Conservation (phyloP, 2,888 invertebrate species). For the Dorcus parallelipipedus region DNA sequence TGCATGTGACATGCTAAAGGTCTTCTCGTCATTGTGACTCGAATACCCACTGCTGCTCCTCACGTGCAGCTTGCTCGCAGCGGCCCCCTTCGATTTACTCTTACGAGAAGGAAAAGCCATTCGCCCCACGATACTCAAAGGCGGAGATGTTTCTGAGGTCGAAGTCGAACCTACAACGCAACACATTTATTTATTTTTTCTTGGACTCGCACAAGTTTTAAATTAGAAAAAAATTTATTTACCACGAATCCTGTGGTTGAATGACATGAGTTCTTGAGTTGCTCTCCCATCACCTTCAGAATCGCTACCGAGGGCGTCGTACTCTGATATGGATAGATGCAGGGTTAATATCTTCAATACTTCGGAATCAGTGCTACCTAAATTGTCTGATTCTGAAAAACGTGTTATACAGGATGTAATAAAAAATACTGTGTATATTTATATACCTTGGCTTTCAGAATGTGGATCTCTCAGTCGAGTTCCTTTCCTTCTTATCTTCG, state of each 20-base stretch:
- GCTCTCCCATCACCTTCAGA: conserved; percentile 73
- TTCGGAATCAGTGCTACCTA: conserved; percentile 93
- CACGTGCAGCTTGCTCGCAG: conserved; percentile 65
- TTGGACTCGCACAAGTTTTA: not conserved
- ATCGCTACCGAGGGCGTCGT: conserved; percentile 79
- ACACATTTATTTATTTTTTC: not conserved
- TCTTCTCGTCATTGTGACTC: conserved; percentile 81
- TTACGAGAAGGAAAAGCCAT: conserved; percentile 66
- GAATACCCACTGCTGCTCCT: conserved; percentile 78
- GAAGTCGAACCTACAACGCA: conserved; percentile 63
- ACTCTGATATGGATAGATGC: conserved; percentile 91
- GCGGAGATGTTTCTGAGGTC: conserved; percentile 75
- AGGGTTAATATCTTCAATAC: conserved; percentile 90
- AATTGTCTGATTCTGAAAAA: conserved; percentile 84
- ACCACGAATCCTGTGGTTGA: conserved; percentile 53
- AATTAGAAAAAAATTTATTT: conserved; percentile 23
- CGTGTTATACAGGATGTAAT: not conserved
- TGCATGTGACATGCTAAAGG: conserved; percentile 79
- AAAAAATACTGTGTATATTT: no score
- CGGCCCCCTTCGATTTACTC: conserved; percentile 60
- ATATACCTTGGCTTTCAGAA: conserved; percentile 77
- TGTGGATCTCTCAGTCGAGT: conserved; percentile 74
- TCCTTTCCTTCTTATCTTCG: conserved; percentile 80
- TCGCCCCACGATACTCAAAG: conserved; percentile 53
- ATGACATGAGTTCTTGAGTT: conserved; percentile 56